These are phyloP conservation scores for Kradibia gibbosae DNA, from an alignment of 1,140 invertebrate species.

Conservation along the genomic window DNA sequence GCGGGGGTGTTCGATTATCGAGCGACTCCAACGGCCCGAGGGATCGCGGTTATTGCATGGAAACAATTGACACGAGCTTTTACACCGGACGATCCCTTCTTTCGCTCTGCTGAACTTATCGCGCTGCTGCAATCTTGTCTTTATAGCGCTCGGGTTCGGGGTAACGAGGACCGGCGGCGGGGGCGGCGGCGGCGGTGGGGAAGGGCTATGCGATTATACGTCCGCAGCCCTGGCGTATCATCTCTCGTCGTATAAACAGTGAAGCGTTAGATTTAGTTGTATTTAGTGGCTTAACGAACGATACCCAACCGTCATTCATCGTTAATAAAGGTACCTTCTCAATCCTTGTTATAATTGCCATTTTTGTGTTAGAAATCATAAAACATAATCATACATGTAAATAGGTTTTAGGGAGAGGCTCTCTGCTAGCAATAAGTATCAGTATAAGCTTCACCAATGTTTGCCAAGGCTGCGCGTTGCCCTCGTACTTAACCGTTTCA, in stretches of 20 bases:
- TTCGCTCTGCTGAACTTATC: too few species aligned
- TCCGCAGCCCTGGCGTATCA: too few species aligned
- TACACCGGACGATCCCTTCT: too few species aligned
- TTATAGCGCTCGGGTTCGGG: background rate
- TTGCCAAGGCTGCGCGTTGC: background rate
- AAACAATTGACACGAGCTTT: too few species aligned
- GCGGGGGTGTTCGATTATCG: background rate
- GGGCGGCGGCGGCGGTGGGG: too few species aligned
- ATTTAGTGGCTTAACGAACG: background rate
- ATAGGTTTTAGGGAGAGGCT: background rate
- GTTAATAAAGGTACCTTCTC: background rate
- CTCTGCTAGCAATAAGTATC: background rate
- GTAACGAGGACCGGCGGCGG: background rate
- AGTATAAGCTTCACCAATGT: background rate
- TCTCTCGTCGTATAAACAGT: too few species aligned
- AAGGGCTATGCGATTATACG: too few species aligned
- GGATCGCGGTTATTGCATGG: too few species aligned
- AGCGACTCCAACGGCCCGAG: background rate
- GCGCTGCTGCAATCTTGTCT: too few species aligned
- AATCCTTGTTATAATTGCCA: background rate
- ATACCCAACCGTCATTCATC: background rate
- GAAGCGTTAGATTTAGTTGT: background rate
- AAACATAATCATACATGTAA: background rate
- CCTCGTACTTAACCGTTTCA: background rate
- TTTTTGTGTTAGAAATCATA: too few species aligned